Conservation (phyloP, 2,888 invertebrate species). For the Drosophila fungiperda region DNA sequence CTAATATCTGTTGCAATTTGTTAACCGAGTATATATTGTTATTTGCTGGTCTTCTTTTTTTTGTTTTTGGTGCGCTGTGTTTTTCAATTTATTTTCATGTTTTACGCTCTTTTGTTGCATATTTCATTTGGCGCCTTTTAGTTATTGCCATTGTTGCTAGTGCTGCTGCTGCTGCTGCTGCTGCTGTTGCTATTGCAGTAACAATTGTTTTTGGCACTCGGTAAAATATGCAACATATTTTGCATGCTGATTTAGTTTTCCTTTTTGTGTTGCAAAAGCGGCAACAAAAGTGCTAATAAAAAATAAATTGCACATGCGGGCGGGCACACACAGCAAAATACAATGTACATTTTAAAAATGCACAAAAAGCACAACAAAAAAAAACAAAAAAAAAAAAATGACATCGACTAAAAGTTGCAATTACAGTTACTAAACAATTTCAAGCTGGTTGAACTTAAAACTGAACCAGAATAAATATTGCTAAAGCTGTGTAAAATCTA, state of each 20-base stretch:
- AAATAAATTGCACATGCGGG: constrained; percentile 74
- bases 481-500: neutral
- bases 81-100: constrained; percentile 75
- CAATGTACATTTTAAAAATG: constrained; percentile 2
- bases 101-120: constrained; percentile 76
- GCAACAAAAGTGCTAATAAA: constrained; percentile 72
- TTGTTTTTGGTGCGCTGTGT: constrained; percentile 16
- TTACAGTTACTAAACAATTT: constrained; percentile 42
- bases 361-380: neutral
- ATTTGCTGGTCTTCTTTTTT: constrained; percentile 18
- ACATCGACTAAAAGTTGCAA: constrained; percentile 32
- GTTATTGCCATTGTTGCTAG: constrained; percentile 63
- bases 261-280: constrained; percentile 46
- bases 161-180: constrained; percentile 27
- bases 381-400: constrained; percentile 6
- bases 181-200: constrained; percentile 15
- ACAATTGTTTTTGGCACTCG: constrained; percentile 54
- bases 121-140: constrained; percentile 76
- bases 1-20: constrained; percentile 77
- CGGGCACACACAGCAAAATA: constrained; percentile 8
- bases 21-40: constrained; percentile 64
- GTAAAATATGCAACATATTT: constrained; percentile 79
- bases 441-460: constrained; percentile 15
- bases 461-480: neutral
- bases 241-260: constrained; percentile 68